A percentile compares a stretch with the other conserved stretches of the same genome.
phyloP scores from a whole-genome alignment of 2,888 invertebrate species.

The Neoaliturus tenellus region DNA sequence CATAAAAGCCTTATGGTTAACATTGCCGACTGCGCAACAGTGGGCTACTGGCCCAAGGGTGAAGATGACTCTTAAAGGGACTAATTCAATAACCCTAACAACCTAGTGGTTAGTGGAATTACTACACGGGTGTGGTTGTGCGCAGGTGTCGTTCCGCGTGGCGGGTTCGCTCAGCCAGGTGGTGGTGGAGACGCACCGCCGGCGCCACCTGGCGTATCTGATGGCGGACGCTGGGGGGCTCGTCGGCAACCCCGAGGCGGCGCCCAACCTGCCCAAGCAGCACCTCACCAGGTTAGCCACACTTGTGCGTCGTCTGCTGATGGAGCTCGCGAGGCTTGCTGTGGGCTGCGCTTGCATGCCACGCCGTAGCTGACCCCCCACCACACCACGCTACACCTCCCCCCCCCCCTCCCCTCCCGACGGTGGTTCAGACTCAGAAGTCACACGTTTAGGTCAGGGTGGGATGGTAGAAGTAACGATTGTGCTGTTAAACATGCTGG shows the following conservation, averaged over 20 bases:
- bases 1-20: too few species aligned
- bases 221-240: conserved; percentile 98
- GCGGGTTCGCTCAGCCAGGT: conserved; percentile 90
- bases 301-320: conserved; percentile 52
- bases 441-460: too few species aligned
- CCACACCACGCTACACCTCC: neutral
- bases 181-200: conserved; percentile 90
- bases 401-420: neutral
- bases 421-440: neutral
- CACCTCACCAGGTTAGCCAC: conserved; percentile 82
- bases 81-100: too few species aligned
- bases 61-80: too few species aligned
- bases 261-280: conserved; percentile 95
- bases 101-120: too few species aligned
- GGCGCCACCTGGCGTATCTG: conserved; percentile 94
- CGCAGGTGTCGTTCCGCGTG: conserved; percentile 81
- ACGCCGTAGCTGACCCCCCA: neutral
- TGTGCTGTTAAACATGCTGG: too few species aligned
- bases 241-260: conserved; percentile 92
- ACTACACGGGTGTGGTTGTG: too few species aligned
- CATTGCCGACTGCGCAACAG: too few species aligned
- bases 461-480: too few species aligned
- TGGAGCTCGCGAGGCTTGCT: conserved; percentile 40
- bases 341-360: conserved; percentile 50
- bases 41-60: too few species aligned